phyloP scores from a whole-genome alignment of 2,888 invertebrate species.

The Anorthoa munda region DNA sequence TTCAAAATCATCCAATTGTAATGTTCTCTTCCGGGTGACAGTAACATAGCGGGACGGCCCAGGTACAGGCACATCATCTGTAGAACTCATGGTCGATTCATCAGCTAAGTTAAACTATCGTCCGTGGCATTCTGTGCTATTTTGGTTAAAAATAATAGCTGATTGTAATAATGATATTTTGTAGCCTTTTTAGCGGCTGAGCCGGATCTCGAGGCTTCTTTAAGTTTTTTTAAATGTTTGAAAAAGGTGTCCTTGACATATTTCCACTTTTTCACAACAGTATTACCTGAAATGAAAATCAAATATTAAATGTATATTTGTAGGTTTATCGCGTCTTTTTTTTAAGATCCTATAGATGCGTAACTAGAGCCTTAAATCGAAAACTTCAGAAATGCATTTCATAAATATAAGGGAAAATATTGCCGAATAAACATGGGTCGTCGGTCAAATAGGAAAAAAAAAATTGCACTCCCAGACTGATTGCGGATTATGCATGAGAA shows the following conservation, averaged over 20 bases:
- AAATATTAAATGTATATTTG: slow-evolving; percentile 42
- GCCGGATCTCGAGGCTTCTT: slow-evolving; percentile 42
- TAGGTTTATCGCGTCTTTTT: slow-evolving; percentile 29
- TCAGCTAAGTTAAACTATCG: slow-evolving; percentile 40
- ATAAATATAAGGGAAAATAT: slow-evolving; percentile 32
- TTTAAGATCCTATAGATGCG: slow-evolving; percentile 42
- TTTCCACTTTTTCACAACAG: slow-evolving; percentile 45
- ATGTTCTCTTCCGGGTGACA: slow-evolving; percentile 45
- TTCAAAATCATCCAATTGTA: slow-evolving; percentile 54
- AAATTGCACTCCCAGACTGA: slow-evolving; percentile 37
- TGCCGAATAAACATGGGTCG: slow-evolving; percentile 42
- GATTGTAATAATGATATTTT: slow-evolving; percentile 60
- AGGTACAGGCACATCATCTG: slow-evolving; percentile 26
- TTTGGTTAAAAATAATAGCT: slow-evolving; percentile 52
- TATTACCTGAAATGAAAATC: slow-evolving; percentile 44
- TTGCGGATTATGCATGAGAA: slow-evolving; percentile 44
- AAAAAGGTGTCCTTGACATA: slow-evolving; percentile 42
- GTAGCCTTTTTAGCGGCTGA: slow-evolving; percentile 45
- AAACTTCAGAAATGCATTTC: slow-evolving; percentile 35
- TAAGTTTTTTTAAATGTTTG: slow-evolving; percentile 49
- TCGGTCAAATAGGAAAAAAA: slow-evolving; percentile 38
- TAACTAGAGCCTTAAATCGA: slow-evolving; percentile 43
- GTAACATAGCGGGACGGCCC: slow-evolving; percentile 50
- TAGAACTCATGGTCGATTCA: slow-evolving; percentile 38
- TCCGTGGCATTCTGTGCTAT: slow-evolving; percentile 44